Base-by-base conservation (phyloP, 2,113 vertebrate genomes). In the Stigmatopora argus region DNA sequence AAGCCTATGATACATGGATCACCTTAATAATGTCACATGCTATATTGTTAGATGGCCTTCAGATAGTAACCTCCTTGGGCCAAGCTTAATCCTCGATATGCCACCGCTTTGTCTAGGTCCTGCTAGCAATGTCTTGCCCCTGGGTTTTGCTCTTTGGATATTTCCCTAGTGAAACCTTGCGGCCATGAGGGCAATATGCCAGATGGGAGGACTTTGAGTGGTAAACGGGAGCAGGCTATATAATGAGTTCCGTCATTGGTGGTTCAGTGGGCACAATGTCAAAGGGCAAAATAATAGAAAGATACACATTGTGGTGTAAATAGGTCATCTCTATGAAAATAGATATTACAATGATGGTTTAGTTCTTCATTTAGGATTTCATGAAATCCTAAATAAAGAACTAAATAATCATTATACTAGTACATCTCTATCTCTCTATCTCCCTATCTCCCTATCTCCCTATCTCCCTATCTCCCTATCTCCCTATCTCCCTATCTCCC, bases 21-120 rank as follows among this genome's bases (percentile, higher is more conserved):
- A 85, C 88, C 85, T 88, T 87, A 88, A 81, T 79, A 80, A 80
- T 91, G 92, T 94, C 92, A 93, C 51, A 80, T 85, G 23, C 80
- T 87, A 87, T 92, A 82, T 81, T 84, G 85, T 85, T 83, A 89
- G 90, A 93, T 89, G 91, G 90, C 90, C 91, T 90, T 93, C 90
- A 93, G 88, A 91, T 86, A 86, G 53, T 87, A 85, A 86, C 87
- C 87, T 87, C 86, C 88, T 87, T 82, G 85, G 86, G 80, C 83
- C 77, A 75, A 84, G 79, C 79, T 92, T 91, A 83, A 90, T 61
- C 92, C 89, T 80, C 88, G 82, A 89, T 89, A 89, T 86, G 86
- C 83, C 83, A 67, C 64, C 89, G 83, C 90, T 89, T 89, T 83
- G 78, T 86, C 87, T 87, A 90, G 90, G 89, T 89, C 79, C 87